Evolutionary conservation across 2,113 vertebrate genomes (phyloP).

Genomic region (Phycodurus eques): DNA sequence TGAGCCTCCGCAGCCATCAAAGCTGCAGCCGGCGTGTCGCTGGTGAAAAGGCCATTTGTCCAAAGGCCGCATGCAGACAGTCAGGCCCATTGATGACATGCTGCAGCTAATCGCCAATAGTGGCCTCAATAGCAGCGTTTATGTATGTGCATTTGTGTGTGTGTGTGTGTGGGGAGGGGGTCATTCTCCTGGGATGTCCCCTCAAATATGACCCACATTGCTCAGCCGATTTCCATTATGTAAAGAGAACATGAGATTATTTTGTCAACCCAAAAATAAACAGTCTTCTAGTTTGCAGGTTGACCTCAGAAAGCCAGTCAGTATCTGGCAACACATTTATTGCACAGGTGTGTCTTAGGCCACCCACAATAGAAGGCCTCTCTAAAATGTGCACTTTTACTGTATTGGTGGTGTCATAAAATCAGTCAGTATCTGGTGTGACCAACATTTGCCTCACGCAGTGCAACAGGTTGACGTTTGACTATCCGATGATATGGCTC

Average conservation of each 20-base stretch:
- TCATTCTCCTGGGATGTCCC: background rate
- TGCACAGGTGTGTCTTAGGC: too few relatives aligned
- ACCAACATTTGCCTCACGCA: too few relatives aligned
- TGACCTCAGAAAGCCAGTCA: too few relatives aligned
- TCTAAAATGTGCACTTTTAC: too few relatives aligned
- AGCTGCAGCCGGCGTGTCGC: slow-evolving; percentile 6
- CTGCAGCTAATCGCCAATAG: slow-evolving; percentile 58
- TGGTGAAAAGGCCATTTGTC: slow-evolving; percentile 56
- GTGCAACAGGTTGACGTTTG: slow-evolving; percentile 3
- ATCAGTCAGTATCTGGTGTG: too few relatives aligned
- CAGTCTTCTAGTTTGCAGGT: background rate
- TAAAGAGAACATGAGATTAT: background rate
- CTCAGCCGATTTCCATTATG: background rate
- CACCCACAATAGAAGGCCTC: too few relatives aligned
- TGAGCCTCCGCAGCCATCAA: slow-evolving; percentile 46
- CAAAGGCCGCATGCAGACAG: slow-evolving; percentile 54
- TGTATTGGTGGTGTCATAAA: too few relatives aligned
- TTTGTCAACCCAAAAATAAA: background rate
- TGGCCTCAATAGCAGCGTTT: slow-evolving; percentile 39
- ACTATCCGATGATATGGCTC: slow-evolving; percentile 44
- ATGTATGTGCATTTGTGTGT: slow-evolving; percentile 19
- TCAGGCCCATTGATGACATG: slow-evolving; percentile 66
- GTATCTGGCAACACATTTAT: too few relatives aligned
- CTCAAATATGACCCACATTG: background rate
- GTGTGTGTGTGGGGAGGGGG: background rate